These are phyloP conservation scores for Buceros bicornis DNA, from an alignment of 2,797 vertebrate genomes.

Conservation along the genomic window DNA sequence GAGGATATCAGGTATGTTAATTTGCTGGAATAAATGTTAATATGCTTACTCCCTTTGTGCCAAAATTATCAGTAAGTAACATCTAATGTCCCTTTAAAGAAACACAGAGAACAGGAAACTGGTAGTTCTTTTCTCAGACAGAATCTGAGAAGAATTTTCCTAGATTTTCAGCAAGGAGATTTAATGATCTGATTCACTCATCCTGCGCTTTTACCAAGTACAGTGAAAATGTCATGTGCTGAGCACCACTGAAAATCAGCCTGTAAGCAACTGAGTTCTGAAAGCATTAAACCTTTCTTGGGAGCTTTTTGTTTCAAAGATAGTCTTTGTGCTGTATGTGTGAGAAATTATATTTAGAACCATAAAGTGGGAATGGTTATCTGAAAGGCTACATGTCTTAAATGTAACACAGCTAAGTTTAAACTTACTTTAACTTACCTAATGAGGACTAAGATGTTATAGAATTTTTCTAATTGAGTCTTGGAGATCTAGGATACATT, in stretches of 20 bases:
- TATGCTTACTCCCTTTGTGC: not conserved
- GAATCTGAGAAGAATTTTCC: not conserved
- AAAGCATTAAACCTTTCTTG: not conserved
- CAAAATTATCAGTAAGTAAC: not conserved
- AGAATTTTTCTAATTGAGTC: not conserved
- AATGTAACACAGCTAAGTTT: not conserved
- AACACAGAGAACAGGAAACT: not conserved
- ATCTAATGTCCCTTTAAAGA: not conserved
- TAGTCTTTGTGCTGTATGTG: not conserved
- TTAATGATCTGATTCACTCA: not conserved
- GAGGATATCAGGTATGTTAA: fast-evolving
- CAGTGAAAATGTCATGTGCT: not conserved
- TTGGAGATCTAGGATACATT: not conserved
- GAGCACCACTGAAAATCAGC: not conserved
- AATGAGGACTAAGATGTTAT: not conserved
- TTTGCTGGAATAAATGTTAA: not conserved
- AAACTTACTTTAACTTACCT: not conserved
- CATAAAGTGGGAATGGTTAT: not conserved
- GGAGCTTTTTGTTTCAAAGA: not conserved
- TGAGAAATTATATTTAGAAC: not conserved
- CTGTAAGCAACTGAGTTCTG: not conserved
- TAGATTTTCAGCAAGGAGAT: not conserved
- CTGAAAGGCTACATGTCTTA: not conserved
- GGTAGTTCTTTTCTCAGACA: not conserved
- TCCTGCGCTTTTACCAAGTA: not conserved